A percentile compares a stretch with the other conserved stretches of the same genome.
Conservation (phyloP, 2,113 vertebrate genomes). For the Poecile atricapillus region DNA sequence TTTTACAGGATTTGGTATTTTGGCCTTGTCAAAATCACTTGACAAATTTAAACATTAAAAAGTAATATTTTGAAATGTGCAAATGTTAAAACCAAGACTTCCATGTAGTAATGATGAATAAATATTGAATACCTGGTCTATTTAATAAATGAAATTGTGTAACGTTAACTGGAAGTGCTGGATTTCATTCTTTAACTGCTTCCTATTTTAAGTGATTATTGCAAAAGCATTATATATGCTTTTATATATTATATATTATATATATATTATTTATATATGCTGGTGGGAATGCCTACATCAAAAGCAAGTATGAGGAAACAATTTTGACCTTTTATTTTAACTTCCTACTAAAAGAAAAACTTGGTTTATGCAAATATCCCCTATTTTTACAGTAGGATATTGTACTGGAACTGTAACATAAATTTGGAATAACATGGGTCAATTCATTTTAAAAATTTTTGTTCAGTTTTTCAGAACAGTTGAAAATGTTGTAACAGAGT, state of each 20-base stretch:
- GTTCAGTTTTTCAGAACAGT: not conserved
- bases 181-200: not conserved
- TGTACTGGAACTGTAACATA: not conserved
- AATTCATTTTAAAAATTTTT: not conserved
- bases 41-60: conserved; percentile 20
- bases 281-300: not conserved
- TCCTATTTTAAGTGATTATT: not conserved
- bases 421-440: not conserved
- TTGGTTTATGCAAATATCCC: not conserved
- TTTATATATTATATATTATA: no score
- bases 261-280: no score
- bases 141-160: not conserved
- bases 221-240: not conserved
- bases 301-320: not conserved
- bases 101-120: not conserved
- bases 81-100: conserved; percentile 34
- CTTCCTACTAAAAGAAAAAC: not conserved
- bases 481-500: not conserved
- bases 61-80: not conserved
- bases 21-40: conserved; percentile 35
- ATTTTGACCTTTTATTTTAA: not conserved
- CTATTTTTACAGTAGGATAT: not conserved
- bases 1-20: not conserved
- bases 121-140: not conserved
- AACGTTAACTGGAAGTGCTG: not conserved